Evolutionary conservation across 1,140 invertebrate species (phyloP), one percentile per base, ranked within the genome.

Genomic region (Aphidius gifuensis): DNA sequence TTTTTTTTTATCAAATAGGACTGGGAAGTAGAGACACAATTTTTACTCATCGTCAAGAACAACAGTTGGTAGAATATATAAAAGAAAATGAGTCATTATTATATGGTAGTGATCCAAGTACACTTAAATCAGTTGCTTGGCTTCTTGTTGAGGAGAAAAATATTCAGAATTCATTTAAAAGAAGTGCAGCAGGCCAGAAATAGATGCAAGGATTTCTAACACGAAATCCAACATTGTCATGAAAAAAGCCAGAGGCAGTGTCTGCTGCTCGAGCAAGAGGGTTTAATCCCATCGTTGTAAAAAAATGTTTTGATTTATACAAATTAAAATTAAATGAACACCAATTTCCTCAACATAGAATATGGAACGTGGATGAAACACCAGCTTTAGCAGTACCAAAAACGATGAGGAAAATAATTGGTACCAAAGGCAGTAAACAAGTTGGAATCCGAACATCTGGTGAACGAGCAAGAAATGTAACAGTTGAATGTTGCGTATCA

Each of bases 401-500:
- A 58, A 9, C 23, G 39, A 3, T 48, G 44, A 38, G 57, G 3
- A 43, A 79, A 74, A 73, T 66, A 77, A 45, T 46, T 81, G n/a
- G 69, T 69, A 45, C 56, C 54, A 7, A 70, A 73, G 64, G 72
- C 69, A 45, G 66, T 64, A 70, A 66, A 54, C 68, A 72, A 62
- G 64, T 74, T 57, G 66, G 68, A 5, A 49, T 65, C 48, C 46
- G 74, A 11, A 61, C 68, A 42, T 64, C 62, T 61, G 62, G 62
- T 7, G 74, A 79, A 67, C 42, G 70, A 45, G 75, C 72, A 8
- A 56, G 65, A 59, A 48, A 70, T 49, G 67, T 65, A 38, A 72
- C 66, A 11, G 65, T 68, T 9, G 59, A 67, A 23, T 60, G 66
- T 59, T 65, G 62, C 48, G 66, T 59, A 21, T 71, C 63, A 65